phyloP scores from a whole-genome alignment of 1,140 invertebrate species.

The Pygmarrhopalites habei region DNA sequence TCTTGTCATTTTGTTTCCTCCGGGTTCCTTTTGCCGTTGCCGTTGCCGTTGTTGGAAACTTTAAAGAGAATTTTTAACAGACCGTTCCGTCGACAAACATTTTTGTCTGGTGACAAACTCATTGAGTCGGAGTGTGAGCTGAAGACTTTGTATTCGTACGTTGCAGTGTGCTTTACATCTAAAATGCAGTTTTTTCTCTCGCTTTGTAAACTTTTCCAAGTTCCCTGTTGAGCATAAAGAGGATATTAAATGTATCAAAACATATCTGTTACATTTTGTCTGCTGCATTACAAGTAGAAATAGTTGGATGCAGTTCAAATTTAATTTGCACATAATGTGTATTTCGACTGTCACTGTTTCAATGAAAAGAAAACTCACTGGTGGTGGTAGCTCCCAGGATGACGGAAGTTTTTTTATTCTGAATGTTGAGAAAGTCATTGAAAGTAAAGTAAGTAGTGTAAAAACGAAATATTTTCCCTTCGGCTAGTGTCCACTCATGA shows the following conservation, averaged over 20 bases:
- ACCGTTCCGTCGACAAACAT: constrained; percentile 12
- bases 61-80: constrained; percentile 11
- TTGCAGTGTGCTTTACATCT: constrained; percentile 17
- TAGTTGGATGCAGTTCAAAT: no score
- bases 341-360: no score
- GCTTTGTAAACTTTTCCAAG: constrained; percentile 35
- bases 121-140: constrained; percentile 21
- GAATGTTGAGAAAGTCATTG: neutral
- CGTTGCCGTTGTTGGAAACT: no score
- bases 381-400: constrained; percentile 1
- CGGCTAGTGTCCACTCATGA: constrained; percentile 19
- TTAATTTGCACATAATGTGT: no score
- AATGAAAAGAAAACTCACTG: neutral
- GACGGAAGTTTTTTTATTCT: neutral
- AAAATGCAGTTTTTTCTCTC: constrained; percentile 34
- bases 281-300: no score
- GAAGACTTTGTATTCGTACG: constrained; percentile 15
- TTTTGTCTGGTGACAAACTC: neutral
- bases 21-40: no score
- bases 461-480: constrained; percentile 21
- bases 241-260: no score
- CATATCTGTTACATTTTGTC: no score
- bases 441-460: neutral
- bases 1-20: neutral
- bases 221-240: constrained; percentile 26